phyloP scores from a whole-genome alignment of 2,797 vertebrate genomes.

The Mus caroli region DNA sequence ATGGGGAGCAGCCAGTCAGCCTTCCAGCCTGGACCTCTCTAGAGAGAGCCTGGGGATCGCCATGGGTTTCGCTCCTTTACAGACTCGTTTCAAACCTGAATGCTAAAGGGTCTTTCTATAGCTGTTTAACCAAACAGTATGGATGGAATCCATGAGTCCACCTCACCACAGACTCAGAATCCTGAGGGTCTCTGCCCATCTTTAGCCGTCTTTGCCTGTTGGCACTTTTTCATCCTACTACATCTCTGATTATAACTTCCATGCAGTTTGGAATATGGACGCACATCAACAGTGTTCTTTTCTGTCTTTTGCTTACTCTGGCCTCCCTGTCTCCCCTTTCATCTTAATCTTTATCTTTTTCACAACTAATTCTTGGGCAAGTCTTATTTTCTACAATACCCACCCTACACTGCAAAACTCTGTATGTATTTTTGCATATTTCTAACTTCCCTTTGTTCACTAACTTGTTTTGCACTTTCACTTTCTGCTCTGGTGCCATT shows the following conservation, averaged over 20 bases:
- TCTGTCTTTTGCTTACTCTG: not conserved
- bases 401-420: not conserved
- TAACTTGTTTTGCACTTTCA: not conserved
- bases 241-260: not conserved
- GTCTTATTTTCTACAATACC: not conserved
- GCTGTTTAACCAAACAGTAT: not conserved
- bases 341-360: constrained; percentile 18
- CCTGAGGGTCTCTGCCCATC: not conserved
- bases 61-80: not conserved
- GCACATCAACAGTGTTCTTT: not conserved
- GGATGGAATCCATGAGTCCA: not conserved
- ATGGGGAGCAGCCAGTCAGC: not conserved
- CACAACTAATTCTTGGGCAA: not conserved
- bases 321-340: not conserved
- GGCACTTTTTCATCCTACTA: not conserved
- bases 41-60: not conserved
- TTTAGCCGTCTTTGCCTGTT: not conserved
- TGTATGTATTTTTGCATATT: not conserved
- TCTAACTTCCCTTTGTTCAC: not conserved
- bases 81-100: not conserved
- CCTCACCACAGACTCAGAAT: not conserved
- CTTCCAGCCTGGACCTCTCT: not conserved
- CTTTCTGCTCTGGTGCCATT: not conserved
- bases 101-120: not conserved
- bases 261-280: not conserved